A percentile compares a stretch with the other conserved stretches of the same genome.
These are phyloP conservation scores for Sylvia atricapilla DNA, from an alignment of 2,113 vertebrate species.

Conservation along the genomic window DNA sequence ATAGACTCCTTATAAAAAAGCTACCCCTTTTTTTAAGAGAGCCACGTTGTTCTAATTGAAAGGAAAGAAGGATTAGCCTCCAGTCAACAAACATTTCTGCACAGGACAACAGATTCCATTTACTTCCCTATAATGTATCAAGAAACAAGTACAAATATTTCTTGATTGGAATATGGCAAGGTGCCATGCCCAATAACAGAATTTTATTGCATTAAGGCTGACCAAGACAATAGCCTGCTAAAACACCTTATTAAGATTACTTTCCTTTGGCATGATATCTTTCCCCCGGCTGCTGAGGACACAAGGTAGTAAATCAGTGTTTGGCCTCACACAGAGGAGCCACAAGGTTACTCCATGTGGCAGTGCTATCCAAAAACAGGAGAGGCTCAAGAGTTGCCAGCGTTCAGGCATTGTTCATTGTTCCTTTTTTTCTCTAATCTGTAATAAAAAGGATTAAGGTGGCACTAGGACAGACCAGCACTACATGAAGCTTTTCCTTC, in stretches of 20 bases:
- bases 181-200: not conserved
- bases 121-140: not conserved
- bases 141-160: not conserved
- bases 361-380: not conserved
- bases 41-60: not conserved
- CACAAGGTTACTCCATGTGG: not conserved
- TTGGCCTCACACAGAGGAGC: not conserved
- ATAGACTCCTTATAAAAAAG: not conserved
- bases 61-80: not conserved
- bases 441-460: not conserved
- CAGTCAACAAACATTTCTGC: not conserved
- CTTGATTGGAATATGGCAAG: not conserved
- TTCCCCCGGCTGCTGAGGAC: not conserved
- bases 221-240: not conserved
- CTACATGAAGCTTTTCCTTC: not conserved
- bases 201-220: not conserved
- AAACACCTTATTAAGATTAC: not conserved
- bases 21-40: not conserved
- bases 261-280: not conserved
- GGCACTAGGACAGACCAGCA: not conserved
- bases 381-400: not conserved
- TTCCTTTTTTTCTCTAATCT: not conserved
- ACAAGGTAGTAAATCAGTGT: not conserved
- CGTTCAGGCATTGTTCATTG: rapidly evolving
- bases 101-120: not conserved